Evolutionary conservation across 1,140 invertebrate genomes (phyloP), one percentile per base, ranked within the genome.

Genomic region (Ectropis grisescens): DNA sequence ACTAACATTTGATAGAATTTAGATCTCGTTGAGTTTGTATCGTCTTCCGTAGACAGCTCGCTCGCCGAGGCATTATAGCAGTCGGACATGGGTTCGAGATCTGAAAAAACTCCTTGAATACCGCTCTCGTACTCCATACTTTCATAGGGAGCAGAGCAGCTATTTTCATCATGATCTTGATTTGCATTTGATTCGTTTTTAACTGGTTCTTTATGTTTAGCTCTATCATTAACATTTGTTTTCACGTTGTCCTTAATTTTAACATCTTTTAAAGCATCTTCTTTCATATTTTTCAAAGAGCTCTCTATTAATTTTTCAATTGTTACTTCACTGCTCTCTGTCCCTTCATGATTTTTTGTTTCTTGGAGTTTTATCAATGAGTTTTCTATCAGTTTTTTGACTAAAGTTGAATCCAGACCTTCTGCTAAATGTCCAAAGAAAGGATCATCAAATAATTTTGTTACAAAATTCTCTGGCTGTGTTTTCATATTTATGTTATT

Each of bases 1-100:
- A 88, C 87, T 34, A 89, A 52, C 61, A 89, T 83, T 64, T 89
- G 87, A 58, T 89, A 89, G 65, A 89, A 89, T 60, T 85, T 92
- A 55, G 82, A 86, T 41, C 86, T 72, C 25, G 86, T 88, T 16
- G 75, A 82, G 34, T 81, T 82, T 34, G 71, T 82, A 11, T 87
- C 85, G 49, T 86, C 85, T 68, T 87, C 85, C 9, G 85, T 85
- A 5, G 87, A 85, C 10, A 87, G 43, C 45, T 86, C 85, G 54
- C 85, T 86, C 13, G 85, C 85, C 33, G 85, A 86, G 37, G 85
- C 85, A 40, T 88, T 88, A 54, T 89, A 89, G 71, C 87, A 89
- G 51, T 89, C 87, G n/a, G 87, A 89, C 59, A 83, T 68, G 41
- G 75, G 82, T 60, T 83, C 82, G 36, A 69, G 58, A 52, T 83